These are phyloP conservation scores for Polydrusus pterygomalis DNA, from an alignment of 2,888 invertebrate genomes.

Conservation along the genomic window DNA sequence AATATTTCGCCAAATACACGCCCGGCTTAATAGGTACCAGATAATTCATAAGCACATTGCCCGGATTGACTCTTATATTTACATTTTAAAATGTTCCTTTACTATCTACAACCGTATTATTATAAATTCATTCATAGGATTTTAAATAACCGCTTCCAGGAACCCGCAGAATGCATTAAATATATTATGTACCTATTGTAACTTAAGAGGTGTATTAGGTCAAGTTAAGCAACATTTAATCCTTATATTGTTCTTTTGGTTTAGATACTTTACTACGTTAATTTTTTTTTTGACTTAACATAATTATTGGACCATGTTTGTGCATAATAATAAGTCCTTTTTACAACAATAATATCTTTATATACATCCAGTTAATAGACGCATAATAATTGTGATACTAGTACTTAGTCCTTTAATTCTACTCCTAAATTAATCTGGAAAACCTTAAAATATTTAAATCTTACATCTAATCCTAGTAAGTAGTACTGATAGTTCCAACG, in stretches of 20 bases:
- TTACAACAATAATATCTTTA: neutral
- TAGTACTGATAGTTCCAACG: too few species aligned
- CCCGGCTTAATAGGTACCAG: too few species aligned
- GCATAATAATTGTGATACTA: too few species aligned
- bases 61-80: slow-evolving; percentile 17
- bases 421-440: too few species aligned
- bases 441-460: too few species aligned
- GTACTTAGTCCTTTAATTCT: too few species aligned
- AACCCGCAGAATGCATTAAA: slow-evolving; percentile 43
- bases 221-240: slow-evolving; percentile 30
- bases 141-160: slow-evolving; percentile 51
- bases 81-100: slow-evolving; percentile 52
- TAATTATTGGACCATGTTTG: too few species aligned
- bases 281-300: neutral
- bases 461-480: too few species aligned
- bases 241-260: slow-evolving; percentile 7
- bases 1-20: too few species aligned
- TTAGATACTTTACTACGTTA: neutral
- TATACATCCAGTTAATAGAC: too few species aligned
- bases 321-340: too few species aligned
- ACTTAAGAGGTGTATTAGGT: slow-evolving; percentile 34
- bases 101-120: slow-evolving; percentile 48
- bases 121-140: slow-evolving; percentile 52
- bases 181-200: slow-evolving; percentile 31
- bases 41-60: too few species aligned